Percentiles rank a stretch among this genome's conserved stretches.
Conservation (phyloP, 2,113 vertebrate species). For the Ciconia stormi region DNA sequence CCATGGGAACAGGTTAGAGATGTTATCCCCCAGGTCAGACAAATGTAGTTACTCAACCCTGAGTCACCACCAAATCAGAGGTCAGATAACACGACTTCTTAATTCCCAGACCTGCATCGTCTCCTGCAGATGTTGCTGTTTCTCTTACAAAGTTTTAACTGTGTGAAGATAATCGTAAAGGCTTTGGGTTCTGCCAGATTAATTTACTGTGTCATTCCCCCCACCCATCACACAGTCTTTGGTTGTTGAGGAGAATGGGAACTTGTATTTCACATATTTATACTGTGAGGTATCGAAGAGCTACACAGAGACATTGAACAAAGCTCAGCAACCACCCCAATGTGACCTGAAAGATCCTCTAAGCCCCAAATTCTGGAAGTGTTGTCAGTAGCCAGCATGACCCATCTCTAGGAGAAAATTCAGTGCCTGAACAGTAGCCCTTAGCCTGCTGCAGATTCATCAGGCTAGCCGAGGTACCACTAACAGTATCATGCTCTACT, state of each 20-base stretch:
- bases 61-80: accelerated
- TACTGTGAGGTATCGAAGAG: neutral
- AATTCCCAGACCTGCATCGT: neutral
- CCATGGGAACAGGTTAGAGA: neutral
- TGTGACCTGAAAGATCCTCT: neutral
- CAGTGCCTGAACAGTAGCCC: neutral
- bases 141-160: neutral
- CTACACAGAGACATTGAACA: neutral
- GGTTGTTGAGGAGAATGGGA: neutral
- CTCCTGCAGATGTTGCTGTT: neutral
- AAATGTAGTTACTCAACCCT: neutral
- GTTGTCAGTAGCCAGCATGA: neutral
- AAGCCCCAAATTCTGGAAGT: neutral
- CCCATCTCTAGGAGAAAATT: neutral
- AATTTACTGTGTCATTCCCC: neutral
- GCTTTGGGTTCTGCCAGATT: neutral
- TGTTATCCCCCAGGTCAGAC: neutral
- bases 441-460: neutral
- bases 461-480: neutral
- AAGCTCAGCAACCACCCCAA: neutral
- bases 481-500: neutral
- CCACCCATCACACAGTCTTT: neutral
- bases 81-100: neutral
- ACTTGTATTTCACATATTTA: neutral
- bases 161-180: neutral